These are phyloP conservation scores for Syrista parreyssii DNA, from an alignment of 2,888 invertebrate species.

Conservation along the genomic window DNA sequence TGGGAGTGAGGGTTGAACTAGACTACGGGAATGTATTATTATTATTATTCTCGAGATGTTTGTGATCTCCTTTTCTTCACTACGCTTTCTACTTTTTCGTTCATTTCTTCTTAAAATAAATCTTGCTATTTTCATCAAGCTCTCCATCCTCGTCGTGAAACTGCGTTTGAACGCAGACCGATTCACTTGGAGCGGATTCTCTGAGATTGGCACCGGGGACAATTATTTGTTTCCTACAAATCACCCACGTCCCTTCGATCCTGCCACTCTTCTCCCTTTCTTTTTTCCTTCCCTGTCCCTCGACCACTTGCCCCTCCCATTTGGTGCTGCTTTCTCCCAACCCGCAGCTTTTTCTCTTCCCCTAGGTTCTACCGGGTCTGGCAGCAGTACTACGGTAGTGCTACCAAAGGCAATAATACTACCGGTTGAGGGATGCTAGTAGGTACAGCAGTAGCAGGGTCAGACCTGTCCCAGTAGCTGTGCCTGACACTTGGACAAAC, in stretches of 20 bases:
- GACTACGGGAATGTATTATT: neutral
- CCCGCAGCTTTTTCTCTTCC: neutral
- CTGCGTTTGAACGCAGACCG: neutral
- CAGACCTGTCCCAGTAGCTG: conserved; percentile 3
- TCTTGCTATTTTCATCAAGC: conserved; percentile 46
- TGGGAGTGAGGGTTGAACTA: neutral
- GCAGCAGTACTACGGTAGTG: neutral
- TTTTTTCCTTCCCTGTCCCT: neutral
- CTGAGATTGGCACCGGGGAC: conserved; percentile 52
- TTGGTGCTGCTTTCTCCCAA: neutral
- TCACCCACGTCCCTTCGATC: conserved; percentile 31
- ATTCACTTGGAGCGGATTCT: neutral
- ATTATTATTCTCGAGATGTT: neutral
- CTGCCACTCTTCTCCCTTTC: neutral
- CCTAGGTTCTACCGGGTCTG: neutral
- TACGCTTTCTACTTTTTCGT: neutral
- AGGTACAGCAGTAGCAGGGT: neutral
- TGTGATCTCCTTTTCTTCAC: neutral
- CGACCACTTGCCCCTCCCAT: conserved; percentile 10
- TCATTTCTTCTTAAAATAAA: conserved; percentile 29
- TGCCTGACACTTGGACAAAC: conserved; percentile 18
- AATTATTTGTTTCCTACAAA: conserved; percentile 57
- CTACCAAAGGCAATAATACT: neutral
- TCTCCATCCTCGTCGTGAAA: neutral
- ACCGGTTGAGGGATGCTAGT: neutral